Conservation (phyloP, 2,113 vertebrate genomes). For the Albula goreensis region DNA sequence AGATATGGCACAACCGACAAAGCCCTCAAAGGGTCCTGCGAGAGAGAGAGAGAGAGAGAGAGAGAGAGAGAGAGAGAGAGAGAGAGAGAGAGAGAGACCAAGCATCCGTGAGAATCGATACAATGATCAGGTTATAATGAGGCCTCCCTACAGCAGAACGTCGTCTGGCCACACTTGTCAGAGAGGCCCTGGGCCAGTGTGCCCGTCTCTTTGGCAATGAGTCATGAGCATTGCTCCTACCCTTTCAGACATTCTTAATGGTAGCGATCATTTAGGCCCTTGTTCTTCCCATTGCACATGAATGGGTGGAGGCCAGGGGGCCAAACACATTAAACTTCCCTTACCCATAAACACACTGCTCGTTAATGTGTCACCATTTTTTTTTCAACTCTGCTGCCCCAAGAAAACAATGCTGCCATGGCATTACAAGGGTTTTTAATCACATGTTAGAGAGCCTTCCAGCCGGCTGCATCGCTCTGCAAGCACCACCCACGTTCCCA, state of each 20-base stretch:
- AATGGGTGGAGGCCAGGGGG: background rate
- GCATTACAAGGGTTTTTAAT: slow-evolving; percentile 40
- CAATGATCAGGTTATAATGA: slow-evolving; percentile 24
- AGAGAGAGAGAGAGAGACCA: too few species aligned
- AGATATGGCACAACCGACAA: too few species aligned
- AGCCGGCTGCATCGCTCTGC: background rate
- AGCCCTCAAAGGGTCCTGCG: too few species aligned
- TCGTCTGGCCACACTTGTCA: background rate
- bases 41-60: background rate
- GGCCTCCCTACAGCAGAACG: background rate
- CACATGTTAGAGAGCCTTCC: background rate
- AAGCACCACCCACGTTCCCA: background rate
- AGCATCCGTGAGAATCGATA: slow-evolving; percentile 26
- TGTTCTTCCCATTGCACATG: background rate
- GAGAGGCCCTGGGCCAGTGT: background rate
- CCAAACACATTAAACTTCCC: background rate
- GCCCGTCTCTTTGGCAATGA: background rate
- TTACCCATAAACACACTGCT: background rate
- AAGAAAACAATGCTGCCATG: slow-evolving; percentile 52
- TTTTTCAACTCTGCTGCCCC: background rate
- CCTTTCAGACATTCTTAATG: background rate
- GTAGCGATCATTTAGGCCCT: background rate
- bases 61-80: background rate
- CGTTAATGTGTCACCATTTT: background rate
- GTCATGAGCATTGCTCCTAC: background rate